Evolutionary conservation across 2,888 invertebrate genomes (phyloP).

Genomic region (Orchesella flavescens): DNA sequence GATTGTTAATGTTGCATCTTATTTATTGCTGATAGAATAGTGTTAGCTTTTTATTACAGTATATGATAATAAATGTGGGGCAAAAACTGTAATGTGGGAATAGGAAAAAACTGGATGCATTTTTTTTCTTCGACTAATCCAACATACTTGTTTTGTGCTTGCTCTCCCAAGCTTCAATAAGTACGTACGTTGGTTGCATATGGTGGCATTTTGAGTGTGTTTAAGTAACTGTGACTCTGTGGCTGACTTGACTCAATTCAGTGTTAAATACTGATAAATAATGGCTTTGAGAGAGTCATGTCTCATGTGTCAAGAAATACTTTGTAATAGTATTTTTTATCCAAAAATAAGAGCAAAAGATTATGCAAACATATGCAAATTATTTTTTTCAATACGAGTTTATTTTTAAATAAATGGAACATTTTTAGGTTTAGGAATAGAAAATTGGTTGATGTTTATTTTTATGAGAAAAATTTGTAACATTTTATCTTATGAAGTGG

Average conservation of each 20-base stretch:
- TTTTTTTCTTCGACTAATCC: constrained; percentile 1
- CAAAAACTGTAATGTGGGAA: constrained; percentile 18
- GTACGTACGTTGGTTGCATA: neutral
- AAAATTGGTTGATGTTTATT: no score
- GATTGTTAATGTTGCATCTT: neutral
- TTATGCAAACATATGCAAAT: no score
- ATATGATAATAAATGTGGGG: constrained; percentile 5
- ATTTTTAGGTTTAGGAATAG: no score
- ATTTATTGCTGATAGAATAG: neutral
- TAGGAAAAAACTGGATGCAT: neutral
- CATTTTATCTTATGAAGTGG: no score
- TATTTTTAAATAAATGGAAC: no score
- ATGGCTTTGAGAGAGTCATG: neutral
- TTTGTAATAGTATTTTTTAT: no score
- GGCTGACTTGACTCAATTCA: constrained; percentile 30
- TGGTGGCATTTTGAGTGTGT: constrained; percentile 20
- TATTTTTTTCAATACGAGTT: no score
- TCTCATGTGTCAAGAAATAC: no score
- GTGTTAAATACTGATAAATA: neutral
- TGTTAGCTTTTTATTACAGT: neutral
- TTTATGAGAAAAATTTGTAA: no score
- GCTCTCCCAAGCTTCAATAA: neutral
- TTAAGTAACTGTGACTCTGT: constrained; percentile 31
- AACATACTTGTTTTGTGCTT: constrained; percentile 20
- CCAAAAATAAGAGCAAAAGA: no score